Evolutionary conservation across 2,888 invertebrate species (phyloP).

Genomic region (Baccha elongata): DNA sequence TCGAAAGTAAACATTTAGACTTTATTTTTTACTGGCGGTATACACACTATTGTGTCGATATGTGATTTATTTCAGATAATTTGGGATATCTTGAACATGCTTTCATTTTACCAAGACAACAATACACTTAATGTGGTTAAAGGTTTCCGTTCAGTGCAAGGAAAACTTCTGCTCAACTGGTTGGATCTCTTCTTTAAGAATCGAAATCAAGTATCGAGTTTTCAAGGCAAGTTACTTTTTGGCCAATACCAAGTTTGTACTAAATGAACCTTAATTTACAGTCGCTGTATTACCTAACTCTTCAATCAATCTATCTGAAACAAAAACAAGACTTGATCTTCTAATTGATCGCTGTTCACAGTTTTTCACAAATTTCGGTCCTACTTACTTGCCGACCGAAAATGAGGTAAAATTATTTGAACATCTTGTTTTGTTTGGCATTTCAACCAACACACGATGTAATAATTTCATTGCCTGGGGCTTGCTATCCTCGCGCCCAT

Average conservation of each 20-base stretch:
- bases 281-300: constrained; percentile 76
- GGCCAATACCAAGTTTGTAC: neutral
- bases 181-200: constrained; percentile 78
- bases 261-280: constrained; percentile 41
- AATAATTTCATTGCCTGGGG: constrained; percentile 82
- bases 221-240: constrained; percentile 73
- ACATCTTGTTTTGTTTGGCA: constrained; percentile 78
- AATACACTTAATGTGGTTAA: constrained; percentile 78
- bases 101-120: constrained; percentile 80
- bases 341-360: constrained; percentile 81
- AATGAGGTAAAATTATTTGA: constrained; percentile 80
- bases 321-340: constrained; percentile 80
- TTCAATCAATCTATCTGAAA: constrained; percentile 77
- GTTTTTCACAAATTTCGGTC: constrained; percentile 79
- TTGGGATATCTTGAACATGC: constrained; percentile 81
- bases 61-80: too few species aligned
- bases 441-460: constrained; percentile 80
- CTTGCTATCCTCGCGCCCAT: constrained; percentile 79
- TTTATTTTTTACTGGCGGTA: too few species aligned
- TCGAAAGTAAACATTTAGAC: too few species aligned
- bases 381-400: constrained; percentile 77
- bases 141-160: constrained; percentile 80
- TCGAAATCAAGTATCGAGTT: constrained; percentile 74
- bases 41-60: too few species aligned
- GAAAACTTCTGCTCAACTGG: constrained; percentile 79